Base-by-base conservation (phyloP, 2,888 invertebrate genomes). In the Lasioglossum villosulum region DNA sequence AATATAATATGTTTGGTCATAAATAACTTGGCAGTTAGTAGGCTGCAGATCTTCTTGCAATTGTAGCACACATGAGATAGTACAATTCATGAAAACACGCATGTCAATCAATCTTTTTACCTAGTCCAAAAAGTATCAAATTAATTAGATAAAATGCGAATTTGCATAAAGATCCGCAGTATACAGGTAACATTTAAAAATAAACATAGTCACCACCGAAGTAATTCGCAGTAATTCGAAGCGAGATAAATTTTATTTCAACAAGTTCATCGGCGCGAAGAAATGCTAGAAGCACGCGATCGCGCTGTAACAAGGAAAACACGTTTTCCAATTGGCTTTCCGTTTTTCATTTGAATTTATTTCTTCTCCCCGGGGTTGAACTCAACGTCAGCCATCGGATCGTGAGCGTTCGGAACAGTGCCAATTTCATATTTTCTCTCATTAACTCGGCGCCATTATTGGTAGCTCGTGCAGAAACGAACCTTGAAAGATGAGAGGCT, bases 381-480 rank as follows among this genome's bases (percentile, higher is more conserved):
- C 76, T 78, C 82, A 73, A 71, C 71, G 71, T 66, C 42, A 68
- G 23, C 71, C 23, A 73, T 63, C 71, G 71, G 42, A 42, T 42
- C 42, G 42, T 59, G 48, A 63, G 27, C 71, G 27, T 19, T 70
- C 66, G 70, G 70, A 70, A 48, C 74, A 66, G 68, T 75, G 83
- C 84, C 85, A 86, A 86, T 86, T 86, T 86, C 59, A 79, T 78
- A 81, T 88, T 87, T 90, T 90, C 88, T 86, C 87, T 88, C 87
- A 86, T 89, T 90, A 90, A 86, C 78, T 78, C 82, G 86, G 71
- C 75, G 75, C 82, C 81, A 84, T 89, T 90, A 90, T 89, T 76
- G 85, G 79, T 83, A 72, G 78, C 71, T 59, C 68, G 66, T 5
- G 68, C 80, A 45, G 45, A 68, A 75, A 77, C 82, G 75, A 83